Evolutionary conservation across 2,113 vertebrate species (phyloP), one percentile per base, ranked within the genome.

Genomic region (Misgurnus mizolepis): DNA sequence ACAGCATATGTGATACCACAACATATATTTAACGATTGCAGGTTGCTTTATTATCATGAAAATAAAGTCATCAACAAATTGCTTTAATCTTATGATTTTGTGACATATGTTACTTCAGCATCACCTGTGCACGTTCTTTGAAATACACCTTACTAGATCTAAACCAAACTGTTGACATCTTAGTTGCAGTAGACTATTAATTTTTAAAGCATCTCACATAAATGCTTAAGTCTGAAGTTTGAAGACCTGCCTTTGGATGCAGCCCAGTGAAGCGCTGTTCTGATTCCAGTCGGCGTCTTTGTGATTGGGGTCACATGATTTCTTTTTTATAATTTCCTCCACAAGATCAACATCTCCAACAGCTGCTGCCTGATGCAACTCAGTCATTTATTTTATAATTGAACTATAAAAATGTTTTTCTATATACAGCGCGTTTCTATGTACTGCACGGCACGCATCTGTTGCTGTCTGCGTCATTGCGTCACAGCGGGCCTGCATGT

Each of bases 191-290:
- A 34, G 27, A 34, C 27, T 34, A 34, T 34, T 34, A 34, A 34
- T 34, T 2, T 34, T 34, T 34, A 34, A 34, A 34, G 27, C 27
- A 34, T 34, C 27, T 34, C 2, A 34, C 27, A 34, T 34, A 34
- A 34, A 34, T 3, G 27, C 27, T 34, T 34, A 34, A 34, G 27
- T 34, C 27, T 5, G 15, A 56, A 56, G 6, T 17, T 56, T 17
- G 6, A 17, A 22, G 7, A 74, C 22, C 7, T 87, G 96, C 96
- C 97, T 92, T 86, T 93, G 4, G 92, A 92, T 34, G 96, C 95
- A 4, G 96, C 96, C 96, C 96, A 98, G 88, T 97, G 96, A 14
- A 98, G 91, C 0, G 96, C 93, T 0, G 96, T 97, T 93, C 86
- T 90, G 89, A n/a, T 93, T 93, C 96, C 96, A 98, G 87, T 97